phyloP scores from a whole-genome alignment of 1,140 invertebrate species.

The Caenorhabditis latens region DNA sequence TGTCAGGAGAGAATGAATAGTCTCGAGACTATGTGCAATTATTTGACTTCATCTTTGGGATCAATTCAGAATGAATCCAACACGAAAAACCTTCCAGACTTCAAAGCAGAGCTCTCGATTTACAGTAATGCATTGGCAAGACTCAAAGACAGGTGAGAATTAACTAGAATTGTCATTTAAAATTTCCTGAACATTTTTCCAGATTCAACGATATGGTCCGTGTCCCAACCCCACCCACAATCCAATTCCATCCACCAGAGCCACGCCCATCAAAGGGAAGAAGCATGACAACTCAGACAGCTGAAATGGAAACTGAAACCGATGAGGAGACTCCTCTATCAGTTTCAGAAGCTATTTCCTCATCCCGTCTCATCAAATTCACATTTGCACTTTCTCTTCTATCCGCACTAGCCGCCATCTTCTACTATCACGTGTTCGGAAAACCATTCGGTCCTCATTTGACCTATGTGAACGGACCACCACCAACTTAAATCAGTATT shows the following conservation, averaged over 20 bases:
- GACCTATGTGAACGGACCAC: slow-evolving; percentile 68
- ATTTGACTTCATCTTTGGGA: slow-evolving; percentile 58
- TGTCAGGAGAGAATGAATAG: slow-evolving; percentile 66
- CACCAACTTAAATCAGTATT: slow-evolving; percentile 63
- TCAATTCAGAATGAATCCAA: slow-evolving; percentile 57
- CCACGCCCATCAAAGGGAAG: slow-evolving; percentile 19
- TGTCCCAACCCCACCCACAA: slow-evolving; percentile 48
- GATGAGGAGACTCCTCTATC: slow-evolving; percentile 28
- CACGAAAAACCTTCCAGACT: slow-evolving; percentile 59
- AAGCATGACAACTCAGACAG: slow-evolving; percentile 49
- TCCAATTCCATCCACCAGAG: slow-evolving; percentile 55
- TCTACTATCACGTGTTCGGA: slow-evolving; percentile 57
- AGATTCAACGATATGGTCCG: slow-evolving; percentile 61
- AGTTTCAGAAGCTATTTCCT: slow-evolving; percentile 39
- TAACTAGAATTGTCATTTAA: too few relatives aligned
- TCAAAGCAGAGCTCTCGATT: slow-evolving; percentile 62
- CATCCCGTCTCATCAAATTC: slow-evolving; percentile 55
- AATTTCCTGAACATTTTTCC: too few relatives aligned
- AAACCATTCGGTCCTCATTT: slow-evolving; percentile 67
- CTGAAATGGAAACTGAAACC: slow-evolving; percentile 10
- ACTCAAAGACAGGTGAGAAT: slow-evolving; percentile 57
- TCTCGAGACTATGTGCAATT: slow-evolving; percentile 69
- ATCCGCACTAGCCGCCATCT: slow-evolving; percentile 59
- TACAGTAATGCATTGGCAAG: slow-evolving; percentile 63
- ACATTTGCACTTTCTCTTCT: slow-evolving; percentile 64